Evolutionary conservation across 2,888 invertebrate genomes (phyloP).

Genomic region (Amphipoea oculea): DNA sequence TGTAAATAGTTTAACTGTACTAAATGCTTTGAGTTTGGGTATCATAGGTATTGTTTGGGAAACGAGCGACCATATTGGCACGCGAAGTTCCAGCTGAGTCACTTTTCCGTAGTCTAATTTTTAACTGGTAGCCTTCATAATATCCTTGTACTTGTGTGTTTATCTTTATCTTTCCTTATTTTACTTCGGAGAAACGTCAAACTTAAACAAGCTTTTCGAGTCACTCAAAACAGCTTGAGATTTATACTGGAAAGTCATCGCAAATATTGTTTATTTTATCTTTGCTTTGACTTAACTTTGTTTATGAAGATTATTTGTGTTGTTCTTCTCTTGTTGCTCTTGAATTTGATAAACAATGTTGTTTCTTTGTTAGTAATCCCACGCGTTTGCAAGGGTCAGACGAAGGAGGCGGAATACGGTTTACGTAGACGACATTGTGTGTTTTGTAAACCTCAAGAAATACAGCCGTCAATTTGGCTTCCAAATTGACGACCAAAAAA

Average conservation of each 20-base stretch:
- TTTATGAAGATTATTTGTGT: conserved; percentile 9
- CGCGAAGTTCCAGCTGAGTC: neutral
- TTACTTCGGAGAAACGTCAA: conserved; percentile 42
- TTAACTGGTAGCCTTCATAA: conserved; percentile 13
- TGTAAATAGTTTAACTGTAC: neutral
- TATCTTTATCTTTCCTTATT: conserved; percentile 48
- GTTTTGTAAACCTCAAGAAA: conserved; percentile 7
- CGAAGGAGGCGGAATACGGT: conserved; percentile 22
- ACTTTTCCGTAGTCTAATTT: neutral
- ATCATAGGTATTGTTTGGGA: neutral
- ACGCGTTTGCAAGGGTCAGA: conserved; percentile 30
- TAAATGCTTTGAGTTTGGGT: neutral
- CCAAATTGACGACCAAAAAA: too few relatives aligned
- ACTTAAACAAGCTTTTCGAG: conserved; percentile 19
- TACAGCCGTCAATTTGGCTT: neutral
- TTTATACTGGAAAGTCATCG: conserved; percentile 24
- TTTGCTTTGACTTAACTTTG: conserved; percentile 4
- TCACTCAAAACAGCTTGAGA: conserved; percentile 15
- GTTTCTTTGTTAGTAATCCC: conserved; percentile 45
- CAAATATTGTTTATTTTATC: conserved; percentile 24
- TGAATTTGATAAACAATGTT: conserved; percentile 40
- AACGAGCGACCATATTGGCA: neutral
- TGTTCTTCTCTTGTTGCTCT: conserved; percentile 26
- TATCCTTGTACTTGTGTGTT: conserved; percentile 28
- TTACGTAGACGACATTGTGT: conserved; percentile 2